These are phyloP conservation scores for Diloba caeruleocephala DNA, from an alignment of 2,888 invertebrate genomes.

Conservation along the genomic window DNA sequence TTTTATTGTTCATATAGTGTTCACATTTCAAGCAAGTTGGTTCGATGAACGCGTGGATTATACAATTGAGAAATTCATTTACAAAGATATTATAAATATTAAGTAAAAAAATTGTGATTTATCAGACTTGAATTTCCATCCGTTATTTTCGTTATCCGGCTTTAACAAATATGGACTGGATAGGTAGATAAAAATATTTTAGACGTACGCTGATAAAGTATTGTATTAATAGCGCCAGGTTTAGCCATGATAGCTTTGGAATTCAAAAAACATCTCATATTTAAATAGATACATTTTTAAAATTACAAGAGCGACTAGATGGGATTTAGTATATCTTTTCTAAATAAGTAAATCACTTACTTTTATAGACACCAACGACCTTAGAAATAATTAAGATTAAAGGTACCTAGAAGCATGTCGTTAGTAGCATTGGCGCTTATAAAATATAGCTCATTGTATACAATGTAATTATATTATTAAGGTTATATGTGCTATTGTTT, in stretches of 20 bases:
- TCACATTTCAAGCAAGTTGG: slow-evolving; percentile 17
- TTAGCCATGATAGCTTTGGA: too few relatives aligned
- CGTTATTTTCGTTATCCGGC: too few relatives aligned
- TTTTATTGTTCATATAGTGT: slow-evolving; percentile 19
- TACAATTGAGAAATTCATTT: slow-evolving; percentile 1
- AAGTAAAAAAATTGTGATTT: too few relatives aligned
- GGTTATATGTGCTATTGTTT: slow-evolving; percentile 52
- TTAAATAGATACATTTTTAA: too few relatives aligned
- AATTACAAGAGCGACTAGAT: too few relatives aligned
- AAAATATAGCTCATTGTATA: slow-evolving; percentile 57
- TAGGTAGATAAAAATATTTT: too few relatives aligned
- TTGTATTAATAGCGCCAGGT: too few relatives aligned
- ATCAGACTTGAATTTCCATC: too few relatives aligned
- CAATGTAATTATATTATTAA: slow-evolving; percentile 51
- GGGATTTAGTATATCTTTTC: neutral
- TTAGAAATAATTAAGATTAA: slow-evolving; percentile 22
- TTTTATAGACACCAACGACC: slow-evolving; percentile 12
- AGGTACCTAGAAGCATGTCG: slow-evolving; percentile 27
- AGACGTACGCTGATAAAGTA: too few relatives aligned
- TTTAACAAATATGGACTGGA: too few relatives aligned
- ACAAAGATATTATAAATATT: neutral
- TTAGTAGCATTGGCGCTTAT: slow-evolving; percentile 41
- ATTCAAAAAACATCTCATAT: too few relatives aligned
- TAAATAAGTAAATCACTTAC: neutral
- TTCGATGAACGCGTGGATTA: neutral